Base-by-base conservation (phyloP, 2,888 invertebrate genomes). In the Agrotis segetum region DNA sequence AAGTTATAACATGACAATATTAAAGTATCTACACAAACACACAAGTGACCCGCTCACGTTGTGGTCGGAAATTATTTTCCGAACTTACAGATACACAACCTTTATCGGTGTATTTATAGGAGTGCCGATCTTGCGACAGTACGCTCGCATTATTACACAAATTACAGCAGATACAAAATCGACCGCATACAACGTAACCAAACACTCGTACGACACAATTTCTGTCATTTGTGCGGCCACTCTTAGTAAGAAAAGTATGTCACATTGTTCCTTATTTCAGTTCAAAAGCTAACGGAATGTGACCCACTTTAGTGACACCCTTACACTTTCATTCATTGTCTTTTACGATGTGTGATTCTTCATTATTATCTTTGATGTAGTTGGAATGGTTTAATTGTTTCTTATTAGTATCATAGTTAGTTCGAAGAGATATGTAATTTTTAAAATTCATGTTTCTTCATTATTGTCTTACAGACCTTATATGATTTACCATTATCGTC, bases 241-340 rank as follows among this genome's bases (percentile, higher is more conserved):
- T 34, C 56, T 56, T 17, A 56, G 21, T 58, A 47, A 56, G 21
- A 55, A 47, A 74, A 75, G 64, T 76, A 59, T 74, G 79, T 74
- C 79, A 73, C 29, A 56, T 56, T 76, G 68, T 59, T 78, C 59
- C 71, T 61, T 62, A 81, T 77, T 62, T 62, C 52, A 58, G 61
- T 62, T 60, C 63, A 59, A 62, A 72, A 61, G 50, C 34, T 29
- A 21, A 34, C 19, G 63, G 68, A 21, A 67, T 69, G 24, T 58
- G 79, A 73, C 84, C 82, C 47, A 75, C 40, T 84, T 84, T 19
- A 24, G 44, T 47, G 52, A 62, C 59, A 66, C 72, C 56, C 29
- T 59, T 49, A 64, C n/a, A 60, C 50, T 66, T 59, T 52, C 47
- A 62, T 74, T 63, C 19, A 71, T 49, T 47, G 49, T 69, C 62